Evolutionary conservation across 2,888 invertebrate genomes (phyloP), one percentile per base, ranked within the genome.

Genomic region (Tinea trinotella): DNA sequence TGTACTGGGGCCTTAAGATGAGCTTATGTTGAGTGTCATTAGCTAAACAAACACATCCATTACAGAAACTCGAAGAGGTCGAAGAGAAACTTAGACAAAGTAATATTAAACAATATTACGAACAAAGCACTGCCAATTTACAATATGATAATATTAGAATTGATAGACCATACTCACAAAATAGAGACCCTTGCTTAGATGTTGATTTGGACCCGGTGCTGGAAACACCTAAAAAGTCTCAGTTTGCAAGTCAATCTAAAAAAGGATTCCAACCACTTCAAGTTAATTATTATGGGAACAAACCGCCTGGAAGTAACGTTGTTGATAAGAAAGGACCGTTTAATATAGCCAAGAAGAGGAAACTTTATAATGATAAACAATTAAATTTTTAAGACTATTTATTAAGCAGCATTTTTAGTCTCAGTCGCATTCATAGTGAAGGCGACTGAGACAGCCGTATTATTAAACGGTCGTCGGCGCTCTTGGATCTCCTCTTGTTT

Each of bases 1-100:
- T n/a, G n/a, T n/a, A n/a, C n/a, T n/a, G n/a, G n/a, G n/a, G n/a
- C n/a, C n/a, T n/a, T n/a, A n/a, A n/a, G n/a, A n/a, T n/a, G n/a
- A n/a, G n/a, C n/a, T n/a, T n/a, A n/a, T n/a, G n/a, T n/a, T 57
- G 53, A 55, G 50, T 57, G 34, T 50, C 40, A 10, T 10, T 10
- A 40, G 34, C 22, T 54, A 52, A 44, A 48, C 53, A 53, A 55
- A 35, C 54, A 56, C 50, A 30, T 56, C 24, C 24, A 52, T 68
- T 67, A 56, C 66, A 82, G 81, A 67, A 72, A 56, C 61, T 84
- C 44, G 78, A 81, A 63, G 83, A 83, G 55, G 59, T 85, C 54
- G 86, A 86, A 59, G 81, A 84, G 64, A 83, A 83, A 73, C 63
- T 81, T 0, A 84, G 81, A 58, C 81, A 83, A 57, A 76, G 63